Evolutionary conservation across 53 echinoderm and acorn worm species (phyloP).

Genomic region (Antedon mediterranea): DNA sequence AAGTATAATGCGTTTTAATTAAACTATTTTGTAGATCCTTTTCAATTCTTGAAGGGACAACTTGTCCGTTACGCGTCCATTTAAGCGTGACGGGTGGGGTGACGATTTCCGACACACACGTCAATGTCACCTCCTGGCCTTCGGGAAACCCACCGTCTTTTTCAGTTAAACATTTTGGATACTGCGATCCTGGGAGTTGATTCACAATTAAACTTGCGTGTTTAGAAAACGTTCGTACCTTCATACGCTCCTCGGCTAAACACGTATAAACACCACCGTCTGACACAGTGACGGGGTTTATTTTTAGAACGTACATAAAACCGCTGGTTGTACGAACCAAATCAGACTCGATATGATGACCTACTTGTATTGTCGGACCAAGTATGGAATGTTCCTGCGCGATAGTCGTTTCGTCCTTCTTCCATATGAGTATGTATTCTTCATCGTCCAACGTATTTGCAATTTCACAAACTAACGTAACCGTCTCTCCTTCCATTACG

Average conservation of each 20-base stretch:
- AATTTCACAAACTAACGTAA: not conserved
- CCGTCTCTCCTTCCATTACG: not conserved
- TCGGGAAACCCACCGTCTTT: not conserved
- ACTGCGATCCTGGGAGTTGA: not conserved
- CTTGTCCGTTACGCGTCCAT: not conserved
- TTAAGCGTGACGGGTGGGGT: not conserved
- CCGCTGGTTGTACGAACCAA: not conserved
- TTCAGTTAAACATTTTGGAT: not conserved
- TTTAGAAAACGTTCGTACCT: not conserved
- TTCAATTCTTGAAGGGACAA: not conserved
- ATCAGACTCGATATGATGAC: not conserved
- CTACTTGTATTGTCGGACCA: not conserved
- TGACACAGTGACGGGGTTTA: conserved; percentile 28
- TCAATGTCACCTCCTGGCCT: not conserved
- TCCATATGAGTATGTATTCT: not conserved
- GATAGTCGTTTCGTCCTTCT: not conserved
- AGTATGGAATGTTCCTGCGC: not conserved
- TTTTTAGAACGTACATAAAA: conserved; percentile 21
- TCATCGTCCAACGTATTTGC: not conserved
- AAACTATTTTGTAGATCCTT: not conserved
- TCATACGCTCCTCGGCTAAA: conserved; percentile 11
- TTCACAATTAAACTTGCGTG: not conserved
- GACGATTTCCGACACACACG: not conserved
- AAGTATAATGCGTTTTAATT: not conserved
- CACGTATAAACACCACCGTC: conserved; percentile 67